Evolutionary conservation across 2,888 invertebrate genomes (phyloP).

Genomic region (Sesia bembeciformis): DNA sequence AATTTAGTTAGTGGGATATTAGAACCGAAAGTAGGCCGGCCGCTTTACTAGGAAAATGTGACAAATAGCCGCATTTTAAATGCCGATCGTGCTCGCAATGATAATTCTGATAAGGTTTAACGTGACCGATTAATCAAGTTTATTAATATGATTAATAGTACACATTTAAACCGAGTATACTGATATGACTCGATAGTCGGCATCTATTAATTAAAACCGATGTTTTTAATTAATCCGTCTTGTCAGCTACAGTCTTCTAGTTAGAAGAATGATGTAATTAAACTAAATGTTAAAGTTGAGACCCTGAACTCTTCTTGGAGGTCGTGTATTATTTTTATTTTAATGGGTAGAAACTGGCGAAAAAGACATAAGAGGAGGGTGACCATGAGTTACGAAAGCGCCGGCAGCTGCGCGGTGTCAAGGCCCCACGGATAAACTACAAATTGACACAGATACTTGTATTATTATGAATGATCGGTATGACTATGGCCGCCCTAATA

Average conservation of each 20-base stretch:
- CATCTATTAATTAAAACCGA: not conserved
- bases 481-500: slow-evolving; percentile 7
- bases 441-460: slow-evolving; percentile 12
- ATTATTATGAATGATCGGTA: slow-evolving; percentile 11
- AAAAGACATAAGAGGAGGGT: slow-evolving; percentile 16
- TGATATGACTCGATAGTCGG: not conserved
- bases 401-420: slow-evolving; percentile 42
- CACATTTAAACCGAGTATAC: not conserved
- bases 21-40: no score
- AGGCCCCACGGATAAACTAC: slow-evolving; percentile 26
- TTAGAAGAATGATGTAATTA: not conserved
- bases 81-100: not conserved
- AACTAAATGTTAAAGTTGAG: not conserved
- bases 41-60: no score
- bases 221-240: not conserved
- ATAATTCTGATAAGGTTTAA: not conserved
- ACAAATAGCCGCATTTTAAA: not conserved
- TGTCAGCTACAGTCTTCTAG: not conserved
- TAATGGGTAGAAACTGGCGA: not conserved
- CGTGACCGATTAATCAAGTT: not conserved
- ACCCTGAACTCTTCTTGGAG: not conserved
- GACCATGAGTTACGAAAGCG: slow-evolving; percentile 53
- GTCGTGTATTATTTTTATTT: not conserved
- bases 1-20: no score
- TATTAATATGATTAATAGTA: not conserved